Conservation (phyloP, 1,140 invertebrate species). For the Ostrea denselamellosa region DNA sequence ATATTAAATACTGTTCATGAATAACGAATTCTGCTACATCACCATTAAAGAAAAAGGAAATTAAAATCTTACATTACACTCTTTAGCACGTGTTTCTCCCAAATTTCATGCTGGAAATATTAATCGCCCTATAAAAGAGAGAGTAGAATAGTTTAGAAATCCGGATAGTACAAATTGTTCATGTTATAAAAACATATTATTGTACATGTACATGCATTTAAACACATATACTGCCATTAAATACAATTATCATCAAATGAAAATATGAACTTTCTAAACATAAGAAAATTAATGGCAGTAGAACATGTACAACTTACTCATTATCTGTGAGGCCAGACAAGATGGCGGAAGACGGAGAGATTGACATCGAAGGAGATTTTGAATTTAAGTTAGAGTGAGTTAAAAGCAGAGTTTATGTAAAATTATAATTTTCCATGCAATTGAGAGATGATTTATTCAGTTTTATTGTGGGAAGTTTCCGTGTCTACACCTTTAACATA, state of each 20-base stretch:
- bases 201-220: too few species aligned
- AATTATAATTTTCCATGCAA: background rate
- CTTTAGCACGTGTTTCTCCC: background rate
- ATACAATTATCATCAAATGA: too few species aligned
- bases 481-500: too few species aligned
- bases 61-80: background rate
- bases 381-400: slow-evolving; percentile 74
- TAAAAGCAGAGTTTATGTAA: background rate
- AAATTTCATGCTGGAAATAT: background rate
- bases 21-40: too few species aligned
- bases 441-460: too few species aligned
- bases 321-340: slow-evolving; percentile 41
- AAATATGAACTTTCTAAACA: too few species aligned
- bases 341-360: slow-evolving; percentile 77
- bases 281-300: too few species aligned
- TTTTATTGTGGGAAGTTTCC: too few species aligned
- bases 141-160: background rate
- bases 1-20: too few species aligned
- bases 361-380: slow-evolving; percentile 78
- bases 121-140: background rate
- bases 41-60: too few species aligned
- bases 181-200: background rate
- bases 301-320: background rate
- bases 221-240: too few species aligned
- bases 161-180: background rate